Conservation (phyloP, 2,888 invertebrate genomes). For the Heteromurus nitidus region DNA sequence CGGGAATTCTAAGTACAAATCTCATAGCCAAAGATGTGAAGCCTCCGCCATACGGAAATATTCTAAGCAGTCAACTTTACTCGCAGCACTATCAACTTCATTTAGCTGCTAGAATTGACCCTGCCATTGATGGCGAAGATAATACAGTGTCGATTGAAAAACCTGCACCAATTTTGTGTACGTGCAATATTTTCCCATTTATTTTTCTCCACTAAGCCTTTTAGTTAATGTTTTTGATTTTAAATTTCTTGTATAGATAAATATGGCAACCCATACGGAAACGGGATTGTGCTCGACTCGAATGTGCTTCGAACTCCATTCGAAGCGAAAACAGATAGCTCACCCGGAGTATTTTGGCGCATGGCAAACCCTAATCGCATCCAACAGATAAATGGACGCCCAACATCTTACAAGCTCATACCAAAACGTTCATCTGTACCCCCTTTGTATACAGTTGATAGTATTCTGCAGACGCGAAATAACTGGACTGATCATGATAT, state of each 20-base stretch:
- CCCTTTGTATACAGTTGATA: slow-evolving; percentile 21
- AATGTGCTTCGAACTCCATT: slow-evolving; percentile 31
- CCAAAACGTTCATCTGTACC: background rate
- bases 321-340: slow-evolving; percentile 21
- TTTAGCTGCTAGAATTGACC: slow-evolving; percentile 37
- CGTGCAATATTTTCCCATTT: background rate
- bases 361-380: slow-evolving; percentile 23
- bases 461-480: slow-evolving; percentile 7
- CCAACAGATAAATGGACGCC: slow-evolving; percentile 18
- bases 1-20: slow-evolving; percentile 54
- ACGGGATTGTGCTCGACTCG: slow-evolving; percentile 17
- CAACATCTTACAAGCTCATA: slow-evolving; percentile 26
- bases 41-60: slow-evolving; percentile 36
- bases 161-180: background rate
- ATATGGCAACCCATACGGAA: slow-evolving; percentile 49
- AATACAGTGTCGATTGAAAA: slow-evolving; percentile 45
- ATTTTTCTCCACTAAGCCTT: background rate
- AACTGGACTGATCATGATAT: slow-evolving; percentile 46
- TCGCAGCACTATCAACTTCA: slow-evolving; percentile 38
- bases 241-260: background rate
- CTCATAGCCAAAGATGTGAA: slow-evolving; percentile 48
- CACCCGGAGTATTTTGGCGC: slow-evolving; percentile 22
- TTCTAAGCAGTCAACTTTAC: slow-evolving; percentile 27
- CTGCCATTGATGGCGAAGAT: slow-evolving; percentile 48
- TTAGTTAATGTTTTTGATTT: background rate